Conservation (phyloP, 2,113 vertebrate species). For the Syngnathus scovelli region DNA sequence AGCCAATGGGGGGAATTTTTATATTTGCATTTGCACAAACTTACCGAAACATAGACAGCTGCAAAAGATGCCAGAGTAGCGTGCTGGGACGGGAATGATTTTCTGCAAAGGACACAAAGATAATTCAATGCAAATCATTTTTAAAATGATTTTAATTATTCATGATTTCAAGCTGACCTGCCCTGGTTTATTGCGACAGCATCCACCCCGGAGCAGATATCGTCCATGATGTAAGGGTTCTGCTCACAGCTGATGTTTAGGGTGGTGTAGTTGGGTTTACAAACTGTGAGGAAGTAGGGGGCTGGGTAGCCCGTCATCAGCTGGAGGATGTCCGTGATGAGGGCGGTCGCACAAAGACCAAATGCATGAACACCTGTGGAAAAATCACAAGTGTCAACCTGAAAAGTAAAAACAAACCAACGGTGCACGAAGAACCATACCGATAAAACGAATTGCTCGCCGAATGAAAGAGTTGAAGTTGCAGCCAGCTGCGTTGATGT, state of each 20-base stretch:
- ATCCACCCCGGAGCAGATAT: slow-evolving; percentile 91
- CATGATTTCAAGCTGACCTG: slow-evolving; percentile 71
- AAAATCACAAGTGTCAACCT: slow-evolving; percentile 1
- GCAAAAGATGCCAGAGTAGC: slow-evolving; percentile 95
- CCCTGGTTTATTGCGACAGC: slow-evolving; percentile 83
- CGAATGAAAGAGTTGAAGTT: slow-evolving; percentile 98
- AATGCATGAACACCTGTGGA: slow-evolving; percentile 88
- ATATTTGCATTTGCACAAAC: slow-evolving; percentile 44
- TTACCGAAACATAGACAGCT: slow-evolving; percentile 95
- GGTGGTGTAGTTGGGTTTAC: slow-evolving; percentile 94
- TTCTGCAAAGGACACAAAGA: slow-evolving; percentile 75
- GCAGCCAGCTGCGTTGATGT: slow-evolving; percentile 95
- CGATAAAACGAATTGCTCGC: slow-evolving; percentile 92
- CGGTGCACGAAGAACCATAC: slow-evolving; percentile 53
- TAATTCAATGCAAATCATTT: not conserved
- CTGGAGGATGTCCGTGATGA: slow-evolving; percentile 94
- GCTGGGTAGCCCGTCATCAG: slow-evolving; percentile 92
- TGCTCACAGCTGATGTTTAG: slow-evolving; percentile 90
- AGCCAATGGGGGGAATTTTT: no score
- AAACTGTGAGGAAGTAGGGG: slow-evolving; percentile 96
- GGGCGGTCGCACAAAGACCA: slow-evolving; percentile 92
- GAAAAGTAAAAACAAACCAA: no score
- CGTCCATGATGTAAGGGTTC: slow-evolving; percentile 89
- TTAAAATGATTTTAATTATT: no score
- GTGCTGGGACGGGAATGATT: slow-evolving; percentile 96